phyloP scores from a whole-genome alignment of 2,888 invertebrate species.

The Sarcophaga subvicina region DNA sequence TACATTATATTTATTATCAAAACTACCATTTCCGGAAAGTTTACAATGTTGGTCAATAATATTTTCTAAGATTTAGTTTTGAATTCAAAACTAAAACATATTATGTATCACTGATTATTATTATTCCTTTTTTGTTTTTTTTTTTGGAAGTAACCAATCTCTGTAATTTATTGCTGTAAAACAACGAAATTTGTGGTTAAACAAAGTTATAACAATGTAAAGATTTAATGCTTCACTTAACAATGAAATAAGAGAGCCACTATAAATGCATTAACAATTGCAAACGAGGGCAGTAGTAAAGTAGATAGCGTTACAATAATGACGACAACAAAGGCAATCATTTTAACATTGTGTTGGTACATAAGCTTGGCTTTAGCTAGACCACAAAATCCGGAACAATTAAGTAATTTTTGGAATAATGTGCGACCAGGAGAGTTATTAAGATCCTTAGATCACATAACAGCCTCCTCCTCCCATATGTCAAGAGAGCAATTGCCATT shows the following conservation, averaged over 20 bases:
- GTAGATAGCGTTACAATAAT: slow-evolving; percentile 28
- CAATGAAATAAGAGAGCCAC: neutral
- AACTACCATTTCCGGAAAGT: neutral
- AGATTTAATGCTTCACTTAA: slow-evolving; percentile 51
- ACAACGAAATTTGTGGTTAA: slow-evolving; percentile 52
- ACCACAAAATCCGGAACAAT: slow-evolving; percentile 1
- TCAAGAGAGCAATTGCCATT: neutral
- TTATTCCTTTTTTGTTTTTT: slow-evolving; percentile 7
- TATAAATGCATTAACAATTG: slow-evolving; percentile 53
- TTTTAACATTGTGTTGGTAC: slow-evolving; percentile 24
- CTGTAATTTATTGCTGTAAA: slow-evolving; percentile 1
- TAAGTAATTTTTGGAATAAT: slow-evolving; percentile 39
- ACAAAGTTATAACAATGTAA: slow-evolving; percentile 38
- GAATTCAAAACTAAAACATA: neutral
- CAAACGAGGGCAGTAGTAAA: slow-evolving; percentile 29
- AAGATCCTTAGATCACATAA: slow-evolving; percentile 49
- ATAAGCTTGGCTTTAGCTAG: neutral
- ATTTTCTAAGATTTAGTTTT: too few species aligned
- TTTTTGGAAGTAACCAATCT: slow-evolving; percentile 24
- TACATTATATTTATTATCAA: too few species aligned
- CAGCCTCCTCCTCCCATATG: neutral
- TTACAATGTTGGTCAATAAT: neutral
- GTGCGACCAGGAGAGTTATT: slow-evolving; percentile 57
- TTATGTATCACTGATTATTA: slow-evolving; percentile 26
- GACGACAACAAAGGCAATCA: slow-evolving; percentile 29